These are phyloP conservation scores for Xiphophorus maculatus DNA, from an alignment of 2,113 vertebrate genomes.

Conservation along the genomic window DNA sequence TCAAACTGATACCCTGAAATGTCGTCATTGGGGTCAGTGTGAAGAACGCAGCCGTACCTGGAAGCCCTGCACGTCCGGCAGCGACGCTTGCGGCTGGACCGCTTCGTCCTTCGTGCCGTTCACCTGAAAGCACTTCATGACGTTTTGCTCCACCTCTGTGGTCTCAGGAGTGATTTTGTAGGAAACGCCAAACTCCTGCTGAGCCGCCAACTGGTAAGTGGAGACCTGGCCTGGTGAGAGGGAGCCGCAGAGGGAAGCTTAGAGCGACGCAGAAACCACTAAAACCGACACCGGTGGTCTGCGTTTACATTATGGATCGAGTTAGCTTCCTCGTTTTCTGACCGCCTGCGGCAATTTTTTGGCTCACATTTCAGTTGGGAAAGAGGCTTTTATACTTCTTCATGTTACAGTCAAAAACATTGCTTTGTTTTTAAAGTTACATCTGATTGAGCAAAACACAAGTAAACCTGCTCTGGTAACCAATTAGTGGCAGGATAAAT, in stretches of 20 bases:
- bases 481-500: too few species aligned
- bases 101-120: constrained; percentile 79
- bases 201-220: constrained; percentile 76
- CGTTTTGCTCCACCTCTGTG: constrained; percentile 78
- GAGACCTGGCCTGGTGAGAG: constrained; percentile 78
- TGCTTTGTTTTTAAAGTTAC: neutral
- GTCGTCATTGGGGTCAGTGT: neutral
- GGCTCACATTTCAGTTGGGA: neutral
- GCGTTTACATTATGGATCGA: neutral
- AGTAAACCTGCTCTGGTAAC: too few species aligned
- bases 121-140: constrained; percentile 84
- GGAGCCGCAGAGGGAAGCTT: neutral
- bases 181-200: constrained; percentile 69
- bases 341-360: neutral
- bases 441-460: too few species aligned
- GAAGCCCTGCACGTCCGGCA: constrained; percentile 78
- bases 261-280: too few species aligned
- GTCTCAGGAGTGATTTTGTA: constrained; percentile 84
- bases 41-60: constrained; percentile 60
- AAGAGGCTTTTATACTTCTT: neutral
- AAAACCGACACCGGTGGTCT: too few species aligned
- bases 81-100: constrained; percentile 67
- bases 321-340: neutral
- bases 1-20: neutral
- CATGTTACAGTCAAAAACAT: neutral